Conservation (phyloP, 2,797 vertebrate species). For the Lycodopsis pacificus region DNA sequence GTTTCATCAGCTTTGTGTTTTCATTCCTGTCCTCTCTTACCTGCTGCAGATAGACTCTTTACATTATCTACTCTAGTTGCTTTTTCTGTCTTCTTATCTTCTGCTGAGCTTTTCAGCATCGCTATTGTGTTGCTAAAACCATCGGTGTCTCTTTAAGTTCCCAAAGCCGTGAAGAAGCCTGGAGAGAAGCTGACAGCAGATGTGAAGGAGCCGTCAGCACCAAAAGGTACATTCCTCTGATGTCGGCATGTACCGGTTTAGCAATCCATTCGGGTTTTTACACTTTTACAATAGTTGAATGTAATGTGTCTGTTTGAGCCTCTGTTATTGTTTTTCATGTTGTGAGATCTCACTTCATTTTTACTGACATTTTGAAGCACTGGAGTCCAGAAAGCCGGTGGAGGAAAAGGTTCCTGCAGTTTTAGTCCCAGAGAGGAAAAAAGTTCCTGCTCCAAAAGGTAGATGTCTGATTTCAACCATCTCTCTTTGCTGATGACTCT, state of each 20-base stretch:
- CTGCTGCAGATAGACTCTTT: not conserved
- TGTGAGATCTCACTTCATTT: conserved; percentile 35
- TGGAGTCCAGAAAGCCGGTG: conserved; percentile 76
- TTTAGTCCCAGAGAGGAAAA: conserved; percentile 76
- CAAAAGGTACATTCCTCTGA: conserved; percentile 77
- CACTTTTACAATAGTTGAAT: not conserved
- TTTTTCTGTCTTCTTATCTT: conserved; percentile 12
- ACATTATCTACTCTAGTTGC: conserved; percentile 1
- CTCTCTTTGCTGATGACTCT: conserved; percentile 16
- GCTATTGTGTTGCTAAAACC: conserved; percentile 42
- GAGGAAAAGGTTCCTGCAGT: conserved; percentile 76
- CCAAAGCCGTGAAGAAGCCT: conserved; percentile 66
- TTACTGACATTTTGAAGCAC: conserved; percentile 65
- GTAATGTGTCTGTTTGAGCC: conserved; percentile 6
- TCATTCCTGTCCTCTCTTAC: not conserved
- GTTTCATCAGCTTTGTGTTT: not conserved
- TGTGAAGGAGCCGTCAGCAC: conserved; percentile 59
- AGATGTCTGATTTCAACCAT: conserved; percentile 39
- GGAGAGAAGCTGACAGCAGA: conserved; percentile 62
- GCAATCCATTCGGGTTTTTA: not conserved
- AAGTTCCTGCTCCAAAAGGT: conserved; percentile 76
- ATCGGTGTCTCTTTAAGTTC: conserved; percentile 73
- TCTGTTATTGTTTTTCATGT: not conserved
- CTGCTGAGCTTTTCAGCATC: conserved; percentile 26
- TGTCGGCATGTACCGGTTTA: conserved; percentile 11